Conservation (phyloP, 2,888 invertebrate species). For the Automeris io region DNA sequence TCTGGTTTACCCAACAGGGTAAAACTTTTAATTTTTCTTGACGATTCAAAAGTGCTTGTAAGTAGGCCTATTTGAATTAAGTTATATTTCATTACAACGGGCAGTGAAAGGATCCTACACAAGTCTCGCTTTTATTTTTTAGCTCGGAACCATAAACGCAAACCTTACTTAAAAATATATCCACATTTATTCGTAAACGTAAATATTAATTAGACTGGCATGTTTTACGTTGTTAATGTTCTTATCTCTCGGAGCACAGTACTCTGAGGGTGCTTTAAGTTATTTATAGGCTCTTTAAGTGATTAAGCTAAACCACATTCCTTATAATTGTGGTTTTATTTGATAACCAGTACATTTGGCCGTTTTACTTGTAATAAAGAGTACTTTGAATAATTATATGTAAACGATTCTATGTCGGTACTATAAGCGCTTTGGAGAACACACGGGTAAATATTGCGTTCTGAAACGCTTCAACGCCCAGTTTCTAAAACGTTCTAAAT, state of each 20-base stretch:
- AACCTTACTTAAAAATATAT: neutral
- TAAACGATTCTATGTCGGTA: conserved; percentile 34
- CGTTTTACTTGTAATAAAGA: conserved; percentile 25
- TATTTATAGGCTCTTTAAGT: neutral
- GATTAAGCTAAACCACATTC: neutral
- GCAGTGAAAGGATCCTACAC: too few species aligned
- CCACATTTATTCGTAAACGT: neutral
- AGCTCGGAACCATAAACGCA: too few species aligned
- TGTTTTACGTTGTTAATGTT: too few species aligned
- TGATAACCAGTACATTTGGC: conserved; percentile 18
- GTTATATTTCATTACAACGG: too few species aligned
- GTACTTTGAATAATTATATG: conserved; percentile 39
- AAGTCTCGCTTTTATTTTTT: too few species aligned
- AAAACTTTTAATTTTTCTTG: too few species aligned
- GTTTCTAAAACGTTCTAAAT: too few species aligned
- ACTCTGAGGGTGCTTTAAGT: neutral
- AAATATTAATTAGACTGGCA: neutral
- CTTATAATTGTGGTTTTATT: conserved; percentile 22
- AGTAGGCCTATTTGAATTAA: too few species aligned
- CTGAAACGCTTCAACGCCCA: neutral
- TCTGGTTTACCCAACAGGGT: too few species aligned
- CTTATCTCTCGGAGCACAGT: neutral
- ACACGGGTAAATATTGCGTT: conserved; percentile 12
- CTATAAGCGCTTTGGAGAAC: conserved; percentile 13
- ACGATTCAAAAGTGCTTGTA: too few species aligned